phyloP scores from a whole-genome alignment of 1,140 invertebrate species.

The Battus philenor region DNA sequence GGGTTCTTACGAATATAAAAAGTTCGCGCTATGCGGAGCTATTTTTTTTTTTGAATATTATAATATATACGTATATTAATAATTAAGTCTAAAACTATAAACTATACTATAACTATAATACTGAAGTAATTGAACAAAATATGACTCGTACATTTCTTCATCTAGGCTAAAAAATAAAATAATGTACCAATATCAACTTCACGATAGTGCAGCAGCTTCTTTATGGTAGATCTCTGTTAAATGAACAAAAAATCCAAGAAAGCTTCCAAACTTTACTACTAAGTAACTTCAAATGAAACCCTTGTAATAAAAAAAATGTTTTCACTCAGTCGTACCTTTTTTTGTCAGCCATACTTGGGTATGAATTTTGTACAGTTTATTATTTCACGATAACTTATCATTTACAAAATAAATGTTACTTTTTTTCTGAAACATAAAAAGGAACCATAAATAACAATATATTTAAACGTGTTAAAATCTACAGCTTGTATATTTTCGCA shows the following conservation, averaged over 20 bases:
- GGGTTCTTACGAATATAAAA: too few species aligned
- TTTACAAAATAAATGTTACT: not conserved
- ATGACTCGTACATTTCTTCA: too few species aligned
- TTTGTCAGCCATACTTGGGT: slow-evolving; percentile 27
- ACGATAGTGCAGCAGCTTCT: not conserved
- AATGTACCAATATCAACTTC: too few species aligned
- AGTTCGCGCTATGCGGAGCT: too few species aligned
- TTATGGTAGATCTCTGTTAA: not conserved
- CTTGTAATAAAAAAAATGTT: not conserved
- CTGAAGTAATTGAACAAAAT: too few species aligned
- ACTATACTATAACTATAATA: too few species aligned
- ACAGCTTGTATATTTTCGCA: too few species aligned
- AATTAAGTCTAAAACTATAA: too few species aligned
- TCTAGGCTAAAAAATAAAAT: too few species aligned
- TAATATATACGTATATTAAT: too few species aligned
- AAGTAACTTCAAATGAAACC: not conserved
- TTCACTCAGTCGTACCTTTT: slow-evolving; percentile 25
- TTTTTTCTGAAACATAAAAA: slow-evolving; percentile 1
- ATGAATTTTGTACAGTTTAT: not conserved
- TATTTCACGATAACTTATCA: not conserved
- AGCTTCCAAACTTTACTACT: not conserved
- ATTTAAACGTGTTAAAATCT: not conserved
- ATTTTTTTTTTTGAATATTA: too few species aligned
- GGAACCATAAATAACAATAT: not conserved
- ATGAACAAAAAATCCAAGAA: not conserved